Conservation (phyloP, 1,140 invertebrate genomes). For the Drosophila equinoxialis region DNA sequence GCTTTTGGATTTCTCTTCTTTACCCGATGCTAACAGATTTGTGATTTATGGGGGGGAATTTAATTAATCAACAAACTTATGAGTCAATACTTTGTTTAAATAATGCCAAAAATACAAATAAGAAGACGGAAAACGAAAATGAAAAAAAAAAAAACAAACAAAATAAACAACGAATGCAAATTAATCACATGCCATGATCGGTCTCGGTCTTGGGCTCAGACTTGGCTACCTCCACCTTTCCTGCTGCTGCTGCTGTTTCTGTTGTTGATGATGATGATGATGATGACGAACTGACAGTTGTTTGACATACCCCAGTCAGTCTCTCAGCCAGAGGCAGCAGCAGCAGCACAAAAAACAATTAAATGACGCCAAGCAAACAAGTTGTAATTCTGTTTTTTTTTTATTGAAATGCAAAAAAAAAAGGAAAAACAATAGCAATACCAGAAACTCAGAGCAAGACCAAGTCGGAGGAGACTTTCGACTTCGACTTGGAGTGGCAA, state of each 20-base stretch:
- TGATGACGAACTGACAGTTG: conserved; percentile 79
- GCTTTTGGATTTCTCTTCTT: conserved; percentile 30
- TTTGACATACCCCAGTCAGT: conserved; percentile 79
- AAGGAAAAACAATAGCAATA: conserved; percentile 26
- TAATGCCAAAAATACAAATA: conserved; percentile 37
- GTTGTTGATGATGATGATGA: conserved; percentile 43
- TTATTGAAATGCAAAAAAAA: conserved; percentile 69
- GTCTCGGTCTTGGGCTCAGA: conserved; percentile 28
- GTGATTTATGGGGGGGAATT: conserved; percentile 75
- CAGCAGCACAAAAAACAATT: conserved; percentile 59
- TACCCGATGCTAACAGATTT: conserved; percentile 49
- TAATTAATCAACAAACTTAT: conserved; percentile 78
- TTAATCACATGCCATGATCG: conserved; percentile 73
- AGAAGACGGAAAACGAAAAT: conserved; percentile 7
- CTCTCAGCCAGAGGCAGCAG: conserved; percentile 41
- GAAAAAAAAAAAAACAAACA: conserved; percentile 24
- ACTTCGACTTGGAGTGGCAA: conserved; percentile 40
- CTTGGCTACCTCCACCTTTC: conserved; percentile 12
- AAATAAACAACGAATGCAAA: conserved; percentile 58
- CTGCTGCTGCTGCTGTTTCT: conserved; percentile 37
- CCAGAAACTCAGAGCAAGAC: conserved; percentile 14
- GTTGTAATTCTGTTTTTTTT: conserved; percentile 57
- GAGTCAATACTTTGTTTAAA: conserved; percentile 78
- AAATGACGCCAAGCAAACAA: conserved; percentile 65
- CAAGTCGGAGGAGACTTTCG: conserved; percentile 12